A percentile compares a stretch with the other conserved stretches of the same genome.
These are phyloP conservation scores for Alethe diademata DNA, from an alignment of 2,113 vertebrate genomes.

Conservation along the genomic window DNA sequence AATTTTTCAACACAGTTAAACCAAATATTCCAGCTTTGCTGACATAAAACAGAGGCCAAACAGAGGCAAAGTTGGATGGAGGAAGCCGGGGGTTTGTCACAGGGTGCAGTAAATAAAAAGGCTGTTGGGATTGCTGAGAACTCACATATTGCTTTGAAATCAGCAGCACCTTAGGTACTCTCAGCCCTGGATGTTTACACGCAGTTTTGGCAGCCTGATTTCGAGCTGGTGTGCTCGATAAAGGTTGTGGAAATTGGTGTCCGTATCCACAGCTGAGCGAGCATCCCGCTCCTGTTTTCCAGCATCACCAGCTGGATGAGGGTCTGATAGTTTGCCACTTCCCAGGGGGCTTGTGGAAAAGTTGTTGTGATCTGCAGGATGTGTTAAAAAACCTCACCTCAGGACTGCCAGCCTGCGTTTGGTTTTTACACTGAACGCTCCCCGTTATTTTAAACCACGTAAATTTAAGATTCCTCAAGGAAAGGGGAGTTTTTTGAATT, in stretches of 20 bases:
- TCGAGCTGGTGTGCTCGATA: rapidly evolving
- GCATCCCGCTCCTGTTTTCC: rapidly evolving
- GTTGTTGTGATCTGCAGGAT: background rate
- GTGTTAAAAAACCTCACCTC: background rate
- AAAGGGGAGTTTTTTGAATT: rapidly evolving
- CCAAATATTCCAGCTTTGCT: background rate
- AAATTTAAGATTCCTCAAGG: background rate
- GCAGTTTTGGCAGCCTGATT: background rate
- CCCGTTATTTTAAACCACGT: rapidly evolving
- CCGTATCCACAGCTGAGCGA: rapidly evolving
- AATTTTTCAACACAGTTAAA: background rate
- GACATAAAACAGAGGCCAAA: background rate
- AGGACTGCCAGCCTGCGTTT: background rate
- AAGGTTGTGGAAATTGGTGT: background rate
- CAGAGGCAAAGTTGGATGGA: background rate
- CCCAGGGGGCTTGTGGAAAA: background rate
- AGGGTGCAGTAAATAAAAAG: background rate
- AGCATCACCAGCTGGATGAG: background rate
- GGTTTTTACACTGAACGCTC: rapidly evolving
- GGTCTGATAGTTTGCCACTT: background rate
- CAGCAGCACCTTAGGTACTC: background rate
- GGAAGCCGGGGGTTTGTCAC: background rate
- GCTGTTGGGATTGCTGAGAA: background rate
- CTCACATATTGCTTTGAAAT: background rate
- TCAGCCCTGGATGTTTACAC: background rate